A percentile compares a stretch with the other conserved stretches of the same genome.
phyloP scores from a whole-genome alignment of 2,797 vertebrate species.

The Danionella dracula region DNA sequence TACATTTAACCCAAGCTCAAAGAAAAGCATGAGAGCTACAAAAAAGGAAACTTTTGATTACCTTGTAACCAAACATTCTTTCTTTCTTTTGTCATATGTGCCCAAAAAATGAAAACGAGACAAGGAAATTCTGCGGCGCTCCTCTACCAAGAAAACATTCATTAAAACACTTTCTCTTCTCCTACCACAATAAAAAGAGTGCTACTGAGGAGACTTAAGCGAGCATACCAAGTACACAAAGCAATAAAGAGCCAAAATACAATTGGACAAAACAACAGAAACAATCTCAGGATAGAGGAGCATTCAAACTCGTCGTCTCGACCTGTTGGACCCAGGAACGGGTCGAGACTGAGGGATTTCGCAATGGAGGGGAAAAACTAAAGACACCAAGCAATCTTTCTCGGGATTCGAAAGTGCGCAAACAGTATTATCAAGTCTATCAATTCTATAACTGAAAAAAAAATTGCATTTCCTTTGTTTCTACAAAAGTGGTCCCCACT shows the following conservation, averaged over 20 bases:
- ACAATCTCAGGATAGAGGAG: constrained; percentile 58
- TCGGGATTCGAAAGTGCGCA: constrained; percentile 75
- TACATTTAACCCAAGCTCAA: constrained; percentile 62
- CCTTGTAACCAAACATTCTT: constrained; percentile 85
- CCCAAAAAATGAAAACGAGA: constrained; percentile 74
- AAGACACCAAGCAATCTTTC: constrained; percentile 50
- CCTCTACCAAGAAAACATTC: constrained; percentile 81
- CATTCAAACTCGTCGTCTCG: constrained; percentile 48
- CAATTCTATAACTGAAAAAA: constrained; percentile 68
- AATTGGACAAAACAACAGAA: constrained; percentile 59
- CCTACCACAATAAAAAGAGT: constrained; percentile 83
- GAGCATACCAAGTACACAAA: constrained; percentile 72
- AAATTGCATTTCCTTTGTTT: constrained; percentile 66
- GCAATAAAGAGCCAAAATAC: constrained; percentile 50
- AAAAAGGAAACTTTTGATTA: constrained; percentile 67
- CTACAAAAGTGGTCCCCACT: constrained; percentile 76
- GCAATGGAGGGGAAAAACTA: constrained; percentile 46
- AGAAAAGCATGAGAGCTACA: constrained; percentile 55
- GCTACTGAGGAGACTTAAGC: constrained; percentile 79
- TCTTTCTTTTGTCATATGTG: constrained; percentile 94
- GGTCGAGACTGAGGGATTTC: constrained; percentile 60
- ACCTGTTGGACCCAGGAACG: constrained; percentile 74
- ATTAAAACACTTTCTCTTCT: constrained; percentile 70
- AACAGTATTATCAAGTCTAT: constrained; percentile 73
- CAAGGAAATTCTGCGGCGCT: constrained; percentile 75